Base-by-base conservation (phyloP, 2,113 vertebrate genomes). In the Colossoma macropomum region DNA sequence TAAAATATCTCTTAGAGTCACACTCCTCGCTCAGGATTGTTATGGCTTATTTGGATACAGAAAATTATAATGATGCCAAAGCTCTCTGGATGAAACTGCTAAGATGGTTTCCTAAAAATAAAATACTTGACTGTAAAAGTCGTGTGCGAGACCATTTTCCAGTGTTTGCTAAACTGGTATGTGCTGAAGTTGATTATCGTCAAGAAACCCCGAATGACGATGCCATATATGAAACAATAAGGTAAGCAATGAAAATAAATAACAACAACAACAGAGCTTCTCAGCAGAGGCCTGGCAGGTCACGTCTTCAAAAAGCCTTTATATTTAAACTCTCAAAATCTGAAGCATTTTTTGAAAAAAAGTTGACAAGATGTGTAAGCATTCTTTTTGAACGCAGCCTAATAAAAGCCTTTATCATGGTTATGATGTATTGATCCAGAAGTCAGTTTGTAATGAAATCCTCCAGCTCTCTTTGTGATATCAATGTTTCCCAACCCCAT, bases 91-190 rank as follows among this genome's bases (percentile, higher is more conserved):
- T 81, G 48, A 25, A 3, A 19, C 13, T 41, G 21, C 23, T 81
- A 21, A 1, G 1, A 3, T 12, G 19, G 41, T 19, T 19, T 25
- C 11, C 73, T 6, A 19, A 54, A n/a, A 13, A 41, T 2, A 27
- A 34, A 9, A 4, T 3, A 27, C 21, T 25, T 19, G 15, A 81
- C 10, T 23, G 41, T 66, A 6, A 16, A 12, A 34, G 80, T 1
- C 10, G 2, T 15, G 28, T 81, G 12, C 50, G 66, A 38, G 45
- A 81, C 28, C 80, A 81, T 54, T 75, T 81, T 6, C 60, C 80
- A 32, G 16, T 75, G 3, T 48, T 75, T 65, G 68, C 45, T 66
- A 65, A 81, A 81, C 80, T 81, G 71, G 80, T 81, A 25, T 81
- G 59, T 34, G 80, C 71, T 79, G 9, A 79, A 70, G 50, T 59